These are phyloP conservation scores for Hyles lineata DNA, from an alignment of 2,888 invertebrate genomes.

Conservation along the genomic window DNA sequence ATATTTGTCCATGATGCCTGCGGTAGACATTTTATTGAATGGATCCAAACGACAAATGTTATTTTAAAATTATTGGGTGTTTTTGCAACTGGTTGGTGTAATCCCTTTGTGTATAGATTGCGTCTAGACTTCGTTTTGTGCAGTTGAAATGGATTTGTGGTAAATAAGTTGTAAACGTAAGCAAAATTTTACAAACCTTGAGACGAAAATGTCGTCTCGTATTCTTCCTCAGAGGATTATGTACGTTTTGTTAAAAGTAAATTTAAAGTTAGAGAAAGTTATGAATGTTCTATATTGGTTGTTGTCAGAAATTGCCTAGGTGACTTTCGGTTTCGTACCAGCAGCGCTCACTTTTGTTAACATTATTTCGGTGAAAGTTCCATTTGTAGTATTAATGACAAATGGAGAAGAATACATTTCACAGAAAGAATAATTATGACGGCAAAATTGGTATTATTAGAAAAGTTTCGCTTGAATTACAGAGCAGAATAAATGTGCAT, in stretches of 20 bases:
- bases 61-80: background rate
- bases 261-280: slow-evolving; percentile 12
- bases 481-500: too few species aligned
- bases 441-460: background rate
- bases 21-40: background rate
- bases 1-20: slow-evolving; percentile 36
- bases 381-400: slow-evolving; percentile 53
- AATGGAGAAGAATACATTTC: slow-evolving; percentile 42
- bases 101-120: background rate
- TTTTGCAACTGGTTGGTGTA: background rate
- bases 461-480: too few species aligned
- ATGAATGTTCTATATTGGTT: background rate
- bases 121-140: background rate
- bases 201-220: too few species aligned
- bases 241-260: background rate
- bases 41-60: background rate
- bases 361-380: slow-evolving; percentile 65
- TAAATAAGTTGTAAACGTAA: too few species aligned
- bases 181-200: too few species aligned
- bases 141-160: too few species aligned
- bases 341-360: slow-evolving; percentile 60
- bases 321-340: slow-evolving; percentile 27
- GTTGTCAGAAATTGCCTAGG: slow-evolving; percentile 21
- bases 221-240: too few species aligned
- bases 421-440: too few species aligned